Conservation (phyloP, 2,797 vertebrate genomes). For the Malurus leucopterus region DNA sequence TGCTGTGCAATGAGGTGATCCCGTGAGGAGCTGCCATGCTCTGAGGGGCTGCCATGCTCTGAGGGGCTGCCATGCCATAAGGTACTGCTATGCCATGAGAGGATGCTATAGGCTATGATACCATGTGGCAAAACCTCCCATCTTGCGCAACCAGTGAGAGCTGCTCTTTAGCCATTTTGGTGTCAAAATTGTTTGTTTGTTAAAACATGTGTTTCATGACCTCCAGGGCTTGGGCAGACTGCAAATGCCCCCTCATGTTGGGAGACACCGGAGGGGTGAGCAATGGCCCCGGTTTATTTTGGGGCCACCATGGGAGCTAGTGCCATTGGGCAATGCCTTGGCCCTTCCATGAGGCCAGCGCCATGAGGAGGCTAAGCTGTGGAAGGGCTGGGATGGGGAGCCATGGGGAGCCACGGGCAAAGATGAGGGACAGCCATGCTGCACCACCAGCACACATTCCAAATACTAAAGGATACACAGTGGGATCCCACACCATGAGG, state of each 20-base stretch:
- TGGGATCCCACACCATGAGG: accelerated
- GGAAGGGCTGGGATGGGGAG: not conserved
- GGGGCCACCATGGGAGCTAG: not conserved
- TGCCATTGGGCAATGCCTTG: accelerated
- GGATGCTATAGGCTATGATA: not conserved
- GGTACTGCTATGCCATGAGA: accelerated
- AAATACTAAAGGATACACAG: accelerated
- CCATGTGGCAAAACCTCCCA: not conserved
- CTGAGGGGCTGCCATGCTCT: accelerated
- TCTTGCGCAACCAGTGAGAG: not conserved
- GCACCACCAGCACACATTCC: not conserved
- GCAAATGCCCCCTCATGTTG: not conserved
- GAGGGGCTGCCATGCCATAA: too few relatives aligned
- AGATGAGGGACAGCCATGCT: not conserved
- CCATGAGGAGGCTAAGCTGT: accelerated
- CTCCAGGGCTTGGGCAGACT: accelerated
- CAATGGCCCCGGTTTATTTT: accelerated
- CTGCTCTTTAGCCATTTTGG: not conserved
- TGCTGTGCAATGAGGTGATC: accelerated
- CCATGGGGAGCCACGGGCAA: not conserved
- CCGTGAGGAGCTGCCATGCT: accelerated
- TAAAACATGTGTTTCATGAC: not conserved
- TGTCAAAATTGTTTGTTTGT: not conserved
- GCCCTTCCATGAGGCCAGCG: not conserved
- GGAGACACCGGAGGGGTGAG: not conserved